These are phyloP conservation scores for Mystacides longicornis DNA, from an alignment of 2,888 invertebrate species.

Conservation along the genomic window DNA sequence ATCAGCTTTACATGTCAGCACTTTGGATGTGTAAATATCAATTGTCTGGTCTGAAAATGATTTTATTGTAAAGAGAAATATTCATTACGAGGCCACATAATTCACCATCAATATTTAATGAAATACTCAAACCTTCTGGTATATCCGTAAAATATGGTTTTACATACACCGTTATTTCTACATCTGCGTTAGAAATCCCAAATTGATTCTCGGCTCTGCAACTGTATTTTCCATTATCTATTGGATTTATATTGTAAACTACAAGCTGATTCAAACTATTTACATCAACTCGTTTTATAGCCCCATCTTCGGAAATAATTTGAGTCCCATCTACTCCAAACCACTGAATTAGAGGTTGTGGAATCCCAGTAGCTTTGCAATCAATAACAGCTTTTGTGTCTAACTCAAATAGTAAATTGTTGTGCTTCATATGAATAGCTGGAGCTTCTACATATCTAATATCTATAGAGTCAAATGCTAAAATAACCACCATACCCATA, in stretches of 20 bases:
- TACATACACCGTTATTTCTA: conserved; percentile 14
- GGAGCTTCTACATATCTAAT: conserved; percentile 21
- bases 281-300: conserved; percentile 8
- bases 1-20: conserved; percentile 19
- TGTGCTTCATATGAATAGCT: conserved; percentile 7
- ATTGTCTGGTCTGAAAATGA: conserved; percentile 24
- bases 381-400: conserved; percentile 21
- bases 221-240: conserved; percentile 29
- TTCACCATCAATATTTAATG: not conserved
- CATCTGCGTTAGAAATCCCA: conserved; percentile 9
- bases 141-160: conserved; percentile 14
- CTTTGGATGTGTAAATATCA: conserved; percentile 14
- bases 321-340: conserved; percentile 11
- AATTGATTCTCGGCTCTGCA: conserved; percentile 28
- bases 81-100: not conserved
- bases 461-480: conserved; percentile 5
- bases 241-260: conserved; percentile 20
- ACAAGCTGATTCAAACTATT: conserved; percentile 10
- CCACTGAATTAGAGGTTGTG: conserved; percentile 27
- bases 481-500: not conserved
- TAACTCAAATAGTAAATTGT: conserved; percentile 14
- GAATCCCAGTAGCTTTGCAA: conserved; percentile 27
- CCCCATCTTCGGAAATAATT: conserved; percentile 1
- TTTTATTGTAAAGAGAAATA: not conserved
- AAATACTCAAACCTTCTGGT: conserved; percentile 13